A percentile compares a stretch with the other conserved stretches of the same genome.
Evolutionary conservation across 2,888 invertebrate genomes (phyloP).

Genomic region (Salpingus planirostris): DNA sequence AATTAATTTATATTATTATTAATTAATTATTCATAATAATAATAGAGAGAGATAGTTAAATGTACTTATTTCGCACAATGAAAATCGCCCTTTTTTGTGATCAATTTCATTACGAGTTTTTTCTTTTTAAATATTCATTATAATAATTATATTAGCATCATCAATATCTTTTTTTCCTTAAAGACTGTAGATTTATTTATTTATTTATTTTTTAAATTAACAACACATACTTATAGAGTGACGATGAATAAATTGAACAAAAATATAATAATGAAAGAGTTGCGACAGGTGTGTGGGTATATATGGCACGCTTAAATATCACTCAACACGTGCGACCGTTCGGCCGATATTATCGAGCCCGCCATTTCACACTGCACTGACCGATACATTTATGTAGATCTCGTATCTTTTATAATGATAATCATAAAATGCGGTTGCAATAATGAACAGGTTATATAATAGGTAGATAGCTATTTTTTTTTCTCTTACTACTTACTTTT

Average conservation of each 20-base stretch:
- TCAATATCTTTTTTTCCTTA: too few relatives aligned
- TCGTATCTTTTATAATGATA: too few relatives aligned
- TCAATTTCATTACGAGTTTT: slow-evolving; percentile 1
- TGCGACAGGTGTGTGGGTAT: slow-evolving; percentile 37
- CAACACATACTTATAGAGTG: slow-evolving; percentile 21
- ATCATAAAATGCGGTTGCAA: too few relatives aligned
- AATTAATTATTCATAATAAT: slow-evolving; percentile 18
- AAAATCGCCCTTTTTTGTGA: slow-evolving; percentile 9
- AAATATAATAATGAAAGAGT: too few relatives aligned
- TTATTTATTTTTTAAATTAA: slow-evolving; percentile 29
- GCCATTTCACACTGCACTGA: slow-evolving; percentile 34
- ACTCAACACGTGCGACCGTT: slow-evolving; percentile 37
- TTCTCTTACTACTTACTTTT: slow-evolving; percentile 5
- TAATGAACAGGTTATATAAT: too few relatives aligned
- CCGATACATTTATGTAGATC: slow-evolving; percentile 9
- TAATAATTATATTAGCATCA: too few relatives aligned
- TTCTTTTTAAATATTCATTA: slow-evolving; percentile 25
- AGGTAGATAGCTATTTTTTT: too few relatives aligned
- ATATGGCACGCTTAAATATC: slow-evolving; percentile 43
- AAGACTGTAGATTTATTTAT: slow-evolving; percentile 38
- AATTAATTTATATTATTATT: too few relatives aligned
- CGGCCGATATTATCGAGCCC: slow-evolving; percentile 34
- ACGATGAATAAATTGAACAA: slow-evolving; percentile 21
- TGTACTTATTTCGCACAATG: slow-evolving; percentile 33
- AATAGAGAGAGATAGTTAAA: slow-evolving; percentile 32